Evolutionary conservation across 35 echinoderm and acorn worm species (phyloP), one percentile per base, ranked within the genome.

Genomic region (Ophioderma brevispina): DNA sequence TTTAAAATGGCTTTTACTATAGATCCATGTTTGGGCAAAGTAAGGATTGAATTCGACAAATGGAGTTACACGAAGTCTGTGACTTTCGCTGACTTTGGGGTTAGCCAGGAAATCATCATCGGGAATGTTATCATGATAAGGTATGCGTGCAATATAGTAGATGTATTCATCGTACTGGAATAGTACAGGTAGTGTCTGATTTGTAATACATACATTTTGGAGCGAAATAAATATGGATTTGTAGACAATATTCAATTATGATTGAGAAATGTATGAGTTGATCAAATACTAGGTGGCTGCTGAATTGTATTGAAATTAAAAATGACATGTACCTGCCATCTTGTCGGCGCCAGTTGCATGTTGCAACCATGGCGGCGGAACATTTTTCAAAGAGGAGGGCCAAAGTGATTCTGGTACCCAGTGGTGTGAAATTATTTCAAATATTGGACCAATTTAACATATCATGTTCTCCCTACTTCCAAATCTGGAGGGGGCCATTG

Each of bases 21-120:
- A 25, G 39, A 84, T n/a, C 83, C 83, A 0, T 85, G 83, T 37
- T 37, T 85, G 4, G 55, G 83, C 52, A 32, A 85, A 37, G 11
- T 85, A 37, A 35, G 0, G 18, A 6, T 85, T 23, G 15, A 34
- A 0, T 85, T 85, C 18, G 83, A 59, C 31, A 85, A 85, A 31
- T 85, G 83, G 83, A 52, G 43, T 18, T 64, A 85, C 37, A 70
- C 0, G 0, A 85, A 64, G 70, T 85, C 83, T 13, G 15, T 85
- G 8, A 64, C 83, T 36, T 13, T 37, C 3, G 14, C 36, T 4
- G 83, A 85, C 19, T 63, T 85, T 39, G 83, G n/a, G 33, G 36
- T 59, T 33, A 63, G 52, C 0, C n/a, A 85, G 19, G 33, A 85
- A 55, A 59, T 85, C 18, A 35, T 13, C 0, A 70, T 85, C 34